Evolutionary conservation across 1,140 invertebrate species (phyloP).

Genomic region (Coptotermes formosanus): DNA sequence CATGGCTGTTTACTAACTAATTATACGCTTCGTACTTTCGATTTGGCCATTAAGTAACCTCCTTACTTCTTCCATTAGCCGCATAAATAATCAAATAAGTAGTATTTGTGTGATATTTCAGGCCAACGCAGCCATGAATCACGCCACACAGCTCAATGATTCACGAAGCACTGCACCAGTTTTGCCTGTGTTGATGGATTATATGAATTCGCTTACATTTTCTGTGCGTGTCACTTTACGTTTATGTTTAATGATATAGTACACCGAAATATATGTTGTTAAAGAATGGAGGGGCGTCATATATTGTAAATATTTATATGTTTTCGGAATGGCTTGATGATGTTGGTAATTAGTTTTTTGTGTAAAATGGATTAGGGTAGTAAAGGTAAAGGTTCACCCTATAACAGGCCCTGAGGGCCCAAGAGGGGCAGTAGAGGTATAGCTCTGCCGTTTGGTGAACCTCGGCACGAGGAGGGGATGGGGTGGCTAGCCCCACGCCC

Average conservation of each 20-base stretch:
- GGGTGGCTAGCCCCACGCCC: too few species aligned
- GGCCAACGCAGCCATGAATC: background rate
- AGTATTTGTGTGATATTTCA: background rate
- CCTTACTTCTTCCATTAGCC: background rate
- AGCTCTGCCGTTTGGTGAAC: too few species aligned
- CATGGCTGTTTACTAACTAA: background rate
- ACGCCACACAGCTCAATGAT: background rate
- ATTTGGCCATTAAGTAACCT: background rate
- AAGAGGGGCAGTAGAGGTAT: too few species aligned
- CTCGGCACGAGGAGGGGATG: too few species aligned
- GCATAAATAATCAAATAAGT: background rate
- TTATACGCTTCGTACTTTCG: background rate
- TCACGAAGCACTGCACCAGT: background rate
- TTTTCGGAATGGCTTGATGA: too few species aligned
- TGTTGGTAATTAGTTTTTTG: too few species aligned
- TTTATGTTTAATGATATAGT: background rate
- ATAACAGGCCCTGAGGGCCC: too few species aligned
- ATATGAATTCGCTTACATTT: background rate
- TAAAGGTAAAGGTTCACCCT: too few species aligned
- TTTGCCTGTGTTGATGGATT: background rate
- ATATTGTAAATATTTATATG: too few species aligned
- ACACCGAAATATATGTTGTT: too few species aligned
- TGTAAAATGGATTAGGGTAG: too few species aligned
- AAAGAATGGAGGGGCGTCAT: too few species aligned
- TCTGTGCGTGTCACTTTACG: background rate